These are phyloP conservation scores for Cyphomyrus plagiostoma DNA, from an alignment of 2,113 vertebrate species.

Conservation along the genomic window DNA sequence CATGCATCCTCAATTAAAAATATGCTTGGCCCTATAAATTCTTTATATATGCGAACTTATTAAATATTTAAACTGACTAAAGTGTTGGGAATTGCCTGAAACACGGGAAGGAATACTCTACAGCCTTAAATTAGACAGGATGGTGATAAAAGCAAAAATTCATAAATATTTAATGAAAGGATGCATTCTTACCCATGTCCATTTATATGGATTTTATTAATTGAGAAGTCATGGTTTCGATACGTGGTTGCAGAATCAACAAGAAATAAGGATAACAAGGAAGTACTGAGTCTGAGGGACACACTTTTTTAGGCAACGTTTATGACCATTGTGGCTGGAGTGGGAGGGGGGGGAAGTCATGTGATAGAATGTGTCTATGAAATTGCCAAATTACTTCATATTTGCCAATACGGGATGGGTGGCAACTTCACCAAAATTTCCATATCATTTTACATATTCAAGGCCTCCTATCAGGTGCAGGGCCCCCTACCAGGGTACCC, in stretches of 20 bases:
- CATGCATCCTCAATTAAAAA: neutral
- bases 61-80: constrained; percentile 13
- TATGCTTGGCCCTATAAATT: neutral
- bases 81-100: neutral
- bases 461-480: neutral
- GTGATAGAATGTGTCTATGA: neutral
- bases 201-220: neutral
- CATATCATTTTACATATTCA: neutral
- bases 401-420: neutral
- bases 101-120: neutral
- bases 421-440: neutral
- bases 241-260: neutral
- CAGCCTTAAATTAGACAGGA: neutral
- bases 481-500: neutral
- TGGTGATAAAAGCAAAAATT: neutral
- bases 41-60: neutral
- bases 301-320: neutral
- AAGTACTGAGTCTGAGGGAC: neutral
- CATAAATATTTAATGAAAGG: constrained; percentile 6
- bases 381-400: neutral
- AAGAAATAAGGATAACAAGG: neutral
- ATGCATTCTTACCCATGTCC: neutral
- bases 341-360: neutral
- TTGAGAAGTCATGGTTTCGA: neutral
- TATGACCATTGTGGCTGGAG: too few species aligned